Evolutionary conservation across 2,113 vertebrate genomes (phyloP).

Genomic region (Chaetops frenatus): DNA sequence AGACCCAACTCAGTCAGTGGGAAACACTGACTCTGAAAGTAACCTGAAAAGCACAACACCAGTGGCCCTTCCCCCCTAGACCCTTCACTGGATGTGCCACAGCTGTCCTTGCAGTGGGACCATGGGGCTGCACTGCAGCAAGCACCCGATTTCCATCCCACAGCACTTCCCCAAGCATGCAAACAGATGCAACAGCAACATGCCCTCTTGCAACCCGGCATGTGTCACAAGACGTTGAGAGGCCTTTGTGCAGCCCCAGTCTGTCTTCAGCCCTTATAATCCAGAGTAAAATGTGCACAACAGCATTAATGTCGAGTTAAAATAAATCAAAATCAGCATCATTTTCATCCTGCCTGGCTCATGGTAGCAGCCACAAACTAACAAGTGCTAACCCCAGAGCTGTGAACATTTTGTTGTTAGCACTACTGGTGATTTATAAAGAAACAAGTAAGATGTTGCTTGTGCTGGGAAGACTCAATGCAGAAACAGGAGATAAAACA

Average conservation of each 20-base stretch:
- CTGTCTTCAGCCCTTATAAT: background rate
- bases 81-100: background rate
- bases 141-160: background rate
- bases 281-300: background rate
- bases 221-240: background rate
- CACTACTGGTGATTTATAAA: background rate
- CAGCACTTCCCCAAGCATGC: background rate
- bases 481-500: conserved; percentile 13
- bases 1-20: background rate
- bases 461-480: background rate
- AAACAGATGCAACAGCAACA: background rate
- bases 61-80: background rate
- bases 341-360: background rate
- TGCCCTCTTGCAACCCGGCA: background rate
- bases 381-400: background rate
- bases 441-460: background rate
- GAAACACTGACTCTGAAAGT: background rate
- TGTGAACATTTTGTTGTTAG: background rate
- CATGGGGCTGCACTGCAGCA: rapidly evolving
- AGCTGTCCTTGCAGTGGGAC: background rate
- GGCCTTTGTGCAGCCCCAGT: background rate
- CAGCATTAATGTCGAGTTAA: background rate
- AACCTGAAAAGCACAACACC: background rate
- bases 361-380: background rate
- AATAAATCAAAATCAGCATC: background rate